Conservation (phyloP, 2,113 vertebrate genomes). For the Oreochromis aureus region DNA sequence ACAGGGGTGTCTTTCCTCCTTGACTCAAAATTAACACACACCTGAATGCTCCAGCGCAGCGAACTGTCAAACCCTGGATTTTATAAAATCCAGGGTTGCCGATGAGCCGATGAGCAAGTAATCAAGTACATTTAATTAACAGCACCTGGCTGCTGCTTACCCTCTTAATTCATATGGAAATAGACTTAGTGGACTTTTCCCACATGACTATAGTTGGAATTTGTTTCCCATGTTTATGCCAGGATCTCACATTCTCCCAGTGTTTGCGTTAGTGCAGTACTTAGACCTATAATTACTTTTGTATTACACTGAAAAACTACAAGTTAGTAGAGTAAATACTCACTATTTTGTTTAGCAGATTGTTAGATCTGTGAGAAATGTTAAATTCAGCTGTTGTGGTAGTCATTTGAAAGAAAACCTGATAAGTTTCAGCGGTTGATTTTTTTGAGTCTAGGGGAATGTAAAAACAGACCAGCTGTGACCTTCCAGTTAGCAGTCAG, state of each 20-base stretch:
- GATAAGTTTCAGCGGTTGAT: neutral
- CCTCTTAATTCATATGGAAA: neutral
- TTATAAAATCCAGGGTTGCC: neutral
- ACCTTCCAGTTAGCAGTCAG: neutral
- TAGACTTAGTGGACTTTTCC: neutral
- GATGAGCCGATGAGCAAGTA: neutral
- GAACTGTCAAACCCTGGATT: neutral
- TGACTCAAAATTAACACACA: neutral
- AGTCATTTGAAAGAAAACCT: neutral
- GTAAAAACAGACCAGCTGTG: neutral
- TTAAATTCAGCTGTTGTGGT: neutral
- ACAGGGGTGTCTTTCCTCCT: neutral
- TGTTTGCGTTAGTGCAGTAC: neutral
- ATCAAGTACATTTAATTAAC: neutral
- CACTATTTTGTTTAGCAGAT: neutral
- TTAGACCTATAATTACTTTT: neutral
- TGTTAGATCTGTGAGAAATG: neutral
- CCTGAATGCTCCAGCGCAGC: rapidly evolving
- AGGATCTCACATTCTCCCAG: neutral
- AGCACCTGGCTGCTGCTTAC: rapidly evolving
- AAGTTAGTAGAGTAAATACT: rapidly evolving
- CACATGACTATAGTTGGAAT: neutral
- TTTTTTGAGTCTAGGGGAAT: neutral
- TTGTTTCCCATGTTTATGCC: neutral
- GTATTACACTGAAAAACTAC: neutral